A percentile compares a stretch with the other conserved stretches of the same genome.
phyloP scores from a whole-genome alignment of 2,113 vertebrate genomes.

The Sander lucioperca region DNA sequence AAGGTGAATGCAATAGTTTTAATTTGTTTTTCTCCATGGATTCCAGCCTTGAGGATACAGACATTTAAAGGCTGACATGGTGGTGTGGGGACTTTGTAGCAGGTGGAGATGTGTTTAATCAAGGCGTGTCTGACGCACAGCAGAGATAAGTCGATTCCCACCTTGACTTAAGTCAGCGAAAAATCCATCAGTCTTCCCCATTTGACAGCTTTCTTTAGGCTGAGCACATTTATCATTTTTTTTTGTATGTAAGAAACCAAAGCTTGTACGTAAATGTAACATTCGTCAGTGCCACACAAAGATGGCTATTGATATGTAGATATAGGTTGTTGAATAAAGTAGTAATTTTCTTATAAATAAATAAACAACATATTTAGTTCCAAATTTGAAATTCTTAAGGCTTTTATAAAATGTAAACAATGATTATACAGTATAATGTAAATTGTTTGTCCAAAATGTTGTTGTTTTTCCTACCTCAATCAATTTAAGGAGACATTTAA shows the following conservation, averaged over 20 bases:
- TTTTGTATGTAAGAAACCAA: background rate
- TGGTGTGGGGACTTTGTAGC: background rate
- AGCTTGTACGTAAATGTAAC: background rate
- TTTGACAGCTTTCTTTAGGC: slow-evolving; percentile 2
- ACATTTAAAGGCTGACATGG: background rate
- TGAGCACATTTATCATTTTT: slow-evolving; percentile 1
- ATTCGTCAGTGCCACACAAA: background rate
- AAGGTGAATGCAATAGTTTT: background rate
- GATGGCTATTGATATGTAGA: background rate
- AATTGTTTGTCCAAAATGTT: too few species aligned
- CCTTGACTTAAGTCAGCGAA: slow-evolving; percentile 21
- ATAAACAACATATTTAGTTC: background rate
- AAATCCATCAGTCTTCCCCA: slow-evolving; percentile 19
- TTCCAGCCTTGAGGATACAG: background rate
- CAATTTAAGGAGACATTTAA: too few species aligned
- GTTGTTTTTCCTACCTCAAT: too few species aligned
- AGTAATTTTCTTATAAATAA: background rate
- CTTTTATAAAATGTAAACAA: too few species aligned
- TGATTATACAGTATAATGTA: too few species aligned
- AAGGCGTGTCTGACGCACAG: slow-evolving; percentile 30
- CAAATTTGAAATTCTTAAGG: too few species aligned
- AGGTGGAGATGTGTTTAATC: slow-evolving; percentile 17
- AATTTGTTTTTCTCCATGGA: background rate
- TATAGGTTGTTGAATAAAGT: background rate
- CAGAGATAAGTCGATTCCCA: slow-evolving; percentile 34